Base-by-base conservation (phyloP, 2,113 vertebrate species). In the Catharus fuscescens region DNA sequence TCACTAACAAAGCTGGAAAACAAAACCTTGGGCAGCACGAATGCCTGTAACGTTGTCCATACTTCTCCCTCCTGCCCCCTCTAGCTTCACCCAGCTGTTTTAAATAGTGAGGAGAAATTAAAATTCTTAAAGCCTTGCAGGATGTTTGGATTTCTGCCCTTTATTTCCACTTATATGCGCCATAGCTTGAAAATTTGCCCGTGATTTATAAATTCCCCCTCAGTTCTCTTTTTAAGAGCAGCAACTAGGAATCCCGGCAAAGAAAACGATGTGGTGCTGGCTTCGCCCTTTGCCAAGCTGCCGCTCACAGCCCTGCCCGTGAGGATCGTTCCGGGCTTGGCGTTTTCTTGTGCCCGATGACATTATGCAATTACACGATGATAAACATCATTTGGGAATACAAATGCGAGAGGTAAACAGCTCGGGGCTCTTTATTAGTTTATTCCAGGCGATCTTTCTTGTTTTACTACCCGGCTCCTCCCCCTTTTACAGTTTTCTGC, bases 371-470 rank as follows among this genome's bases (percentile, higher is more conserved):
- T 96, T 95, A 92, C 94, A 89, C 8, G 69, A 95, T 85, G 96
- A 93, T 94, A 96, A 96, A 92, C 92, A 96, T 86, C 90, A 73
- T 90, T 96, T 95, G 95, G 97, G 95, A 97, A 97, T 97, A 97
- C 97, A 97, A 97, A 98, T 98, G 93, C 45, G 96, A 98, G 97
- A 96, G 97, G 97, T 98, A 98, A 97, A 98, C 98, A 98, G 98
- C 98, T 98, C 61, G 74, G 95, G 98, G 98, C 98, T 95, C 97
- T 99, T 99, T 98, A 98, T 98, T 98, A 97, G 98, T 98, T 99
- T 98, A 98, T 99, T 99, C 98, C 98, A 98, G 98, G 98, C 95
- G 98, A 98, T 98, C 98, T 98, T 98, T 98, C 98, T 97, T 98
- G 98, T 98, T 99, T 99, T 98, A 98, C 98, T 98, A 98, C 95